Evolutionary conservation across 2,888 invertebrate genomes (phyloP).

Genomic region (Uropetala carovei): DNA sequence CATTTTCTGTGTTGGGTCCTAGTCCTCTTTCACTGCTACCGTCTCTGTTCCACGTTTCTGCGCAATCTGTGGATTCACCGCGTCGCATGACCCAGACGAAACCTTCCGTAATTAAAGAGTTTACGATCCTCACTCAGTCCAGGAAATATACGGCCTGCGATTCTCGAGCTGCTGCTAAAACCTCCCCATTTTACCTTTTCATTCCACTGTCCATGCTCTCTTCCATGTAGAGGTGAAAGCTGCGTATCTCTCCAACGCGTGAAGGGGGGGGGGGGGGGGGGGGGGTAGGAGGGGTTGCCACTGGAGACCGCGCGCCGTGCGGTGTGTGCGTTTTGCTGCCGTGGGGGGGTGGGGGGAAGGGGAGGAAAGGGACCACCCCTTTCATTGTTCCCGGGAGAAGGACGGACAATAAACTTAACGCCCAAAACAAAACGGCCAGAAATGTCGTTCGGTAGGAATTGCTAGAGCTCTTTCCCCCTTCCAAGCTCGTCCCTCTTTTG

Average conservation of each 20-base stretch:
- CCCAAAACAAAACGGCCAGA: not conserved
- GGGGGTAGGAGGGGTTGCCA: not conserved
- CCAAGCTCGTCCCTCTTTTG: too few relatives aligned
- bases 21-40: too few relatives aligned
- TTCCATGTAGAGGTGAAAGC: not conserved
- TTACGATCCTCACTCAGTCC: conserved; percentile 2
- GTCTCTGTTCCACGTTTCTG: not conserved
- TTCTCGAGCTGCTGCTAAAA: not conserved
- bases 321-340: not conserved
- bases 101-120: conserved; percentile 1
- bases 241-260: not conserved
- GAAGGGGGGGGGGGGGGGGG: not conserved
- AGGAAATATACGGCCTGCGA: not conserved
- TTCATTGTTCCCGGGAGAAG: not conserved
- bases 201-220: not conserved
- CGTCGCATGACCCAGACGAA: not conserved
- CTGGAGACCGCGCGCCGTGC: not conserved
- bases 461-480: not conserved
- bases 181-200: not conserved
- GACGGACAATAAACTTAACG: conserved; percentile 3
- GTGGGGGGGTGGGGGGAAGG: not conserved
- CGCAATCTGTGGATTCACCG: not conserved
- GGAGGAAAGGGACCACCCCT: not conserved
- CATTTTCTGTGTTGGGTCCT: too few relatives aligned
- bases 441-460: not conserved